Percentiles rank a stretch among this genome's conserved stretches.
Evolutionary conservation across 2,113 vertebrate species (phyloP).

Genomic region (Fregata magnificens): DNA sequence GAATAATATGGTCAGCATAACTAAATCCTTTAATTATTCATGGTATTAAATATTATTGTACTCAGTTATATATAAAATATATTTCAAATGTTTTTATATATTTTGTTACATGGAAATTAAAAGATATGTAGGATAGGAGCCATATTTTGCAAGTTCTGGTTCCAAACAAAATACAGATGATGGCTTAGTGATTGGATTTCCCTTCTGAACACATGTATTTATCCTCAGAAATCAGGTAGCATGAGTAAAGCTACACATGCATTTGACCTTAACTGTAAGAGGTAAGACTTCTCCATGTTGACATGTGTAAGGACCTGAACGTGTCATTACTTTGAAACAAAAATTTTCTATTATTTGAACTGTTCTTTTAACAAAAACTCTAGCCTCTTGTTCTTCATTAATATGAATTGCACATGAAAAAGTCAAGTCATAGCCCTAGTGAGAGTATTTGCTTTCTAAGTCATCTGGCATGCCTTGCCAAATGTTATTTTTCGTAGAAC

Average conservation of each 20-base stretch:
- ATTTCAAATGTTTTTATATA: neutral
- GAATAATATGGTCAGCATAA: neutral
- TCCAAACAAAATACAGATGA: neutral
- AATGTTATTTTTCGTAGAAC: neutral
- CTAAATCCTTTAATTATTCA: neutral
- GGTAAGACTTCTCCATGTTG: neutral
- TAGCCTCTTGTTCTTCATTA: neutral
- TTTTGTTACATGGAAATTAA: neutral
- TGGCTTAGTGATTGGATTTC: neutral
- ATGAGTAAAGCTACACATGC: neutral
- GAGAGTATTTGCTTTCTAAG: neutral
- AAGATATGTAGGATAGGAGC: accelerated
- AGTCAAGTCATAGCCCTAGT: neutral
- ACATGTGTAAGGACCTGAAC: neutral
- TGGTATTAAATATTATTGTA: neutral
- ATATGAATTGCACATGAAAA: neutral
- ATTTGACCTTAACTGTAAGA: neutral
- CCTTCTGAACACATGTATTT: neutral
- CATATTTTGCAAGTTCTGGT: neutral
- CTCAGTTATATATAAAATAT: neutral
- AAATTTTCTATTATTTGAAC: neutral
- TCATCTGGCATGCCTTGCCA: neutral
- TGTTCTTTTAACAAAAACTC: neutral
- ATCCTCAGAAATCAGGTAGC: neutral
- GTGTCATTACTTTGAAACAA: neutral